phyloP scores from a whole-genome alignment of 1,140 invertebrate genomes.

The Bradynema listronoti region DNA sequence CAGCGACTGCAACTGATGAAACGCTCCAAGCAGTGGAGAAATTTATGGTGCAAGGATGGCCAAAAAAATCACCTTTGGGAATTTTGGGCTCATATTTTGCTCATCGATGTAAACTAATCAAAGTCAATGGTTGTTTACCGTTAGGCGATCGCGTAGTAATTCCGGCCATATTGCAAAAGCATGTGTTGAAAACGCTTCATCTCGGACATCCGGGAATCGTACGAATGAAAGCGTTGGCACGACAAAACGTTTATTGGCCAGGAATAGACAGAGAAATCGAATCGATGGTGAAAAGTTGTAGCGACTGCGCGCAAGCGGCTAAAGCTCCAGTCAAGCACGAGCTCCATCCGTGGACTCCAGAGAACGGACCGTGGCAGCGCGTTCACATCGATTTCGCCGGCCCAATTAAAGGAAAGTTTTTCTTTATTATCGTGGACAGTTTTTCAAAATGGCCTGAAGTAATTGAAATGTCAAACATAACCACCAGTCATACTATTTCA shows the following conservation, averaged over 20 bases:
- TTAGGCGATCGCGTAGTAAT: conserved; percentile 58
- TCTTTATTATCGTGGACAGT: too few relatives aligned
- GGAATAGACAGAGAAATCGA: conserved; percentile 18
- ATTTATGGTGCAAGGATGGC: not conserved
- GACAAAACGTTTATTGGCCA: conserved; percentile 37
- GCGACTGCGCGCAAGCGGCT: not conserved
- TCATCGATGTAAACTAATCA: too few relatives aligned
- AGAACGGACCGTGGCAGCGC: conserved; percentile 9
- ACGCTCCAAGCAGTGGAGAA: not conserved
- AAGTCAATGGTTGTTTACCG: conserved; percentile 17
- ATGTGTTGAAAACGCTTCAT: conserved; percentile 60
- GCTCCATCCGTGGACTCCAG: conserved; percentile 9
- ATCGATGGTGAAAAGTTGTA: conserved; percentile 7
- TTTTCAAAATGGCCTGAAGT: too few relatives aligned
- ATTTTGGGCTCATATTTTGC: too few relatives aligned
- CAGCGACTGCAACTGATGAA: not conserved
- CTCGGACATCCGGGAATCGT: conserved; percentile 61
- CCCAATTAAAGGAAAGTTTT: too few relatives aligned
- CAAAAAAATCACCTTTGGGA: not conserved
- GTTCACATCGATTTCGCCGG: conserved; percentile 18
- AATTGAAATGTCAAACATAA: too few relatives aligned
- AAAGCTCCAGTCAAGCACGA: conserved; percentile 14
- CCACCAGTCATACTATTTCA: too few relatives aligned
- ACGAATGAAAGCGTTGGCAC: conserved; percentile 62
- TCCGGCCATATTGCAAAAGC: conserved; percentile 57